Evolutionary conservation across 2,888 invertebrate genomes (phyloP).

Genomic region (Limnephilus rhombicus): DNA sequence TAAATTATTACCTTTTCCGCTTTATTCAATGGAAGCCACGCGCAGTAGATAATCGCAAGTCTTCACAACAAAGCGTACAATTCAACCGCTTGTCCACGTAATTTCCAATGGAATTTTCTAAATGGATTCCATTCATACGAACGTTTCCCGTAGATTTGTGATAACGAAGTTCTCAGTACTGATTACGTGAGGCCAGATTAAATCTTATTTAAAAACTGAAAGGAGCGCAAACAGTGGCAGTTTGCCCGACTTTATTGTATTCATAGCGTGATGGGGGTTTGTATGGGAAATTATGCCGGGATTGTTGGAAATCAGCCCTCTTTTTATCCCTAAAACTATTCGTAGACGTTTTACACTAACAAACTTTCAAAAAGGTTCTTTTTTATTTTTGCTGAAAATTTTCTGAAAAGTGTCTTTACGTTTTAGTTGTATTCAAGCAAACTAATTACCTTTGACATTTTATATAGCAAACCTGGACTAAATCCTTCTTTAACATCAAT

Average conservation of each 20-base stretch:
- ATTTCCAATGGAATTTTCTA: conserved; percentile 59
- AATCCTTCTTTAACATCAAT: too few relatives aligned
- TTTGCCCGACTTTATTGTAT: conserved; percentile 38
- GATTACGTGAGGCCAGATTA: conserved; percentile 55
- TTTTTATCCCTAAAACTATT: neutral
- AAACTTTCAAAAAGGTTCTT: neutral
- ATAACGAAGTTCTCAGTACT: conserved; percentile 50
- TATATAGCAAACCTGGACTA: too few relatives aligned
- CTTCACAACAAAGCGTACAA: conserved; percentile 47
- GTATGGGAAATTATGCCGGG: conserved; percentile 24
- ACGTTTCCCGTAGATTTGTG: conserved; percentile 36
- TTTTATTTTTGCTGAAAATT: neutral
- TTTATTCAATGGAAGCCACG: too few relatives aligned
- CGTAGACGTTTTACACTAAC: neutral
- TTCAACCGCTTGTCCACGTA: conserved; percentile 59
- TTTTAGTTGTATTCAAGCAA: neutral
- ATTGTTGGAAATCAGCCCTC: neutral
- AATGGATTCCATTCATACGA: conserved; percentile 34
- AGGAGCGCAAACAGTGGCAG: conserved; percentile 26
- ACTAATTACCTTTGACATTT: neutral
- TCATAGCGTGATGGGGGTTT: conserved; percentile 45
- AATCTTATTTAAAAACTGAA: conserved; percentile 48
- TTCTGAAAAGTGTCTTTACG: neutral
- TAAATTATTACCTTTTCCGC: neutral
- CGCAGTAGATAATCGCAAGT: neutral